Conservation (phyloP, 2,888 invertebrate genomes). For the Nemapogon koenigi region DNA sequence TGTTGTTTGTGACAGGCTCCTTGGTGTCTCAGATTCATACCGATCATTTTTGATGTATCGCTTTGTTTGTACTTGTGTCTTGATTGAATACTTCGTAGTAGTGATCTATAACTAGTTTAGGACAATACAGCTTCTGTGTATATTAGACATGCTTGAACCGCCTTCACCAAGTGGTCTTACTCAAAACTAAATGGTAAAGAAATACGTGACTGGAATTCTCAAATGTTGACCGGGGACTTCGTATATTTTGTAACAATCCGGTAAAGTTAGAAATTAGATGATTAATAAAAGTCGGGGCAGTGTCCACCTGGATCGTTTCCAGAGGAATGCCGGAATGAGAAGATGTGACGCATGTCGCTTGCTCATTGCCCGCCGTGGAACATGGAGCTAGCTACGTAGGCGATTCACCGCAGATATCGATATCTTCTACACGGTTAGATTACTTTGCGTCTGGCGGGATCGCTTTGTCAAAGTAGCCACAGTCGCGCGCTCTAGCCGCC, state of each 20-base stretch:
- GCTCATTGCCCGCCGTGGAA: background rate
- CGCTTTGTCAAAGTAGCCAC: slow-evolving; percentile 43
- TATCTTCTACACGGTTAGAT: slow-evolving; percentile 51
- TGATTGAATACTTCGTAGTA: too few relatives aligned
- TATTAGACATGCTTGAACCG: too few relatives aligned
- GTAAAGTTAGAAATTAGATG: too few relatives aligned
- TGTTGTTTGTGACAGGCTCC: slow-evolving; percentile 2
- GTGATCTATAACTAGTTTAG: too few relatives aligned
- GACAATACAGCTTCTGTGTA: too few relatives aligned
- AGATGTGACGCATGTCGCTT: slow-evolving; percentile 19
- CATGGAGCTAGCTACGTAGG: background rate
- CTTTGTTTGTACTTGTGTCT: background rate
- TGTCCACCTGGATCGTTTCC: slow-evolving; percentile 45
- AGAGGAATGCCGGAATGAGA: slow-evolving; percentile 39
- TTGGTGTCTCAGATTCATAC: background rate
- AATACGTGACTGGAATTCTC: too few relatives aligned
- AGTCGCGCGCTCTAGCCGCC: slow-evolving; percentile 30
- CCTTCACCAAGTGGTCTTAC: too few relatives aligned
- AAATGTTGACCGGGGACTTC: too few relatives aligned
- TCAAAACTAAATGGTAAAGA: too few relatives aligned
- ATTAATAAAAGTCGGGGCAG: too few relatives aligned
- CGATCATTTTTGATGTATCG: too few relatives aligned
- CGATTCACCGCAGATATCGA: slow-evolving; percentile 55
- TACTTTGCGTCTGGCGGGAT: slow-evolving; percentile 42
- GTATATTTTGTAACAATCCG: too few relatives aligned